A percentile compares a stretch with the other conserved stretches of the same genome.
phyloP scores from a whole-genome alignment of 2,797 vertebrate species.

The Myotis daubentonii region DNA sequence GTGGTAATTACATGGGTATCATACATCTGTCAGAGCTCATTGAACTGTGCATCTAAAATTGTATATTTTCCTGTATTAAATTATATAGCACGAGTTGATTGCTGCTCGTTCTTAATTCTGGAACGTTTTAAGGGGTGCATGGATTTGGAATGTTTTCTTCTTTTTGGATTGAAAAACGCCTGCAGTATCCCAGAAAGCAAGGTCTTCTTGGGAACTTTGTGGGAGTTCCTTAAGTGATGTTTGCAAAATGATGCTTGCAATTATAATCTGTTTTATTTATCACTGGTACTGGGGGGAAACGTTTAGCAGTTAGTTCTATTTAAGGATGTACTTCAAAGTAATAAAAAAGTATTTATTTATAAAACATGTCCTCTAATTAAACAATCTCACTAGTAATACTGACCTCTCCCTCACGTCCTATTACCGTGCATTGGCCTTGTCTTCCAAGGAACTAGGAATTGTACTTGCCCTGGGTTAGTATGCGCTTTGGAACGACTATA shows the following conservation, averaged over 20 bases:
- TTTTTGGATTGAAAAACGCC: background rate
- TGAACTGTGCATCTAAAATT: background rate
- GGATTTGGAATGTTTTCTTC: background rate
- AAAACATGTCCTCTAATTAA: slow-evolving; percentile 29
- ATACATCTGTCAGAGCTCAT: background rate
- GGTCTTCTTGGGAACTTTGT: background rate
- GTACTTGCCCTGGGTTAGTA: background rate
- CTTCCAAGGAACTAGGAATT: slow-evolving; percentile 4
- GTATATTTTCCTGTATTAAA: background rate
- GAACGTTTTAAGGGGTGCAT: background rate
- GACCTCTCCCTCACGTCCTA: background rate
- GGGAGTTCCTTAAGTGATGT: background rate
- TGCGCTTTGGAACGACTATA: background rate
- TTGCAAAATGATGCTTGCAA: slow-evolving; percentile 35
- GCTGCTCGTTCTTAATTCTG: background rate
- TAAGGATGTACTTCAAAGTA: background rate
- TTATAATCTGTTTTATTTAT: background rate
- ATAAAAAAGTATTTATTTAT: background rate
- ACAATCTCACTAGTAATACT: background rate
- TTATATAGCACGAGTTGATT: background rate
- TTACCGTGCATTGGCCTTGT: background rate
- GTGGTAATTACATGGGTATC: background rate
- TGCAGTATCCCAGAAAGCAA: slow-evolving; percentile 1
- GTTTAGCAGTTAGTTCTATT: slow-evolving; percentile 16
- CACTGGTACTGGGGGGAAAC: background rate